A percentile compares a stretch with the other conserved stretches of the same genome.
Evolutionary conservation across 2,113 vertebrate species (phyloP).

Genomic region (Rousettus leschenaultii): DNA sequence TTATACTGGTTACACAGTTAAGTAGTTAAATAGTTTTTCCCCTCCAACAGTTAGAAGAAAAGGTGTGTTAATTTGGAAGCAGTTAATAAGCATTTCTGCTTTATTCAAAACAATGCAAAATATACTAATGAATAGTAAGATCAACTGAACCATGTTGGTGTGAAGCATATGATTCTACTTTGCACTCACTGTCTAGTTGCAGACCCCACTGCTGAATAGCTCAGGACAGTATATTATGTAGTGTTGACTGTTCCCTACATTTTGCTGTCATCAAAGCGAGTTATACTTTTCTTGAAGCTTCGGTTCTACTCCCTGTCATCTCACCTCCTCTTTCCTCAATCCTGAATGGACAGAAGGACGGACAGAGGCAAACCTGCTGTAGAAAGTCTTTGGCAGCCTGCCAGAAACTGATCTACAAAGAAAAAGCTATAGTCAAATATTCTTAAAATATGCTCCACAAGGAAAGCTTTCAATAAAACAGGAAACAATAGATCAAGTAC

Average conservation of each 20-base stretch:
- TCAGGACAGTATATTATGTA: slow-evolving; percentile 63
- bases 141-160: slow-evolving; percentile 51
- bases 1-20: slow-evolving; percentile 28
- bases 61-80: slow-evolving; percentile 65
- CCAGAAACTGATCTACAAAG: slow-evolving; percentile 71
- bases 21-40: not conserved
- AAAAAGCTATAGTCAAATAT: slow-evolving; percentile 58
- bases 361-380: slow-evolving; percentile 68
- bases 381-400: slow-evolving; percentile 70
- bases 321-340: not conserved
- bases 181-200: not conserved
- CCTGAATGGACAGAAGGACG: slow-evolving; percentile 76
- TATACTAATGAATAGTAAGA: slow-evolving; percentile 64
- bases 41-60: not conserved
- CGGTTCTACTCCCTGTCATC: slow-evolving; percentile 70
- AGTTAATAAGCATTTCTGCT: slow-evolving; percentile 69
- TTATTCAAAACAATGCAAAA: slow-evolving; percentile 67
- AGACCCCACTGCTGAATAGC: slow-evolving; percentile 46
- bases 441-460: slow-evolving; percentile 57
- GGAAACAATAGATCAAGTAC: slow-evolving; percentile 60
- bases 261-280: slow-evolving; percentile 78
- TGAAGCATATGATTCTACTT: slow-evolving; percentile 49
- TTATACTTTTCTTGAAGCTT: slow-evolving; percentile 75
- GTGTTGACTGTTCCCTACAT: slow-evolving; percentile 80
- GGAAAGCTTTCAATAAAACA: slow-evolving; percentile 51